These are phyloP conservation scores for Rapana venosa DNA, from an alignment of 2,888 invertebrate genomes.

Conservation along the genomic window DNA sequence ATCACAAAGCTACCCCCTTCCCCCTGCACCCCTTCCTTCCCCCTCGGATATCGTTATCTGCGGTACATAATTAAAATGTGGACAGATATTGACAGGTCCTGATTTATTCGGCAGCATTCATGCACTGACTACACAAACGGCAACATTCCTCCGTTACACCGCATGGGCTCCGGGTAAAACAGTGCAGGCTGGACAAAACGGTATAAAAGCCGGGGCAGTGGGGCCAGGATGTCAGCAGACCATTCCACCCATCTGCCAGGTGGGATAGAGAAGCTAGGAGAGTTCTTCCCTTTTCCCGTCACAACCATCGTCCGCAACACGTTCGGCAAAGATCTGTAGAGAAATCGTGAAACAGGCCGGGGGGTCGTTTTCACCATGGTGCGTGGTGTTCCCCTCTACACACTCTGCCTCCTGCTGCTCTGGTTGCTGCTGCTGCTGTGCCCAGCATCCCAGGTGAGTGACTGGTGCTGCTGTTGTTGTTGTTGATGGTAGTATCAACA, in stretches of 20 bases:
- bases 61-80: not conserved
- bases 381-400: slow-evolving; percentile 48
- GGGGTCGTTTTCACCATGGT: slow-evolving; percentile 44
- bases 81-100: not conserved
- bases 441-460: slow-evolving; percentile 53
- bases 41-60: slow-evolving; percentile 1
- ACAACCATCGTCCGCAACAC: not conserved
- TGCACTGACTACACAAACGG: not conserved
- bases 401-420: slow-evolving; percentile 50
- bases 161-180: not conserved
- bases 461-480: not conserved
- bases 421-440: slow-evolving; percentile 47
- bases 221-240: not conserved
- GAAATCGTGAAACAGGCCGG: not conserved
- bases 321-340: not conserved
- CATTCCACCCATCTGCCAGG: not conserved
- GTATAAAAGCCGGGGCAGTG: not conserved
- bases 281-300: no score
- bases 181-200: not conserved
- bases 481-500: no score
- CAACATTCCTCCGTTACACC: slow-evolving; percentile 14
- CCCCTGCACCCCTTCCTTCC: not conserved
- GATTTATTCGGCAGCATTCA: not conserved
- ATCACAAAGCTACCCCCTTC: not conserved
- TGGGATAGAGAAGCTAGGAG: not conserved